Base-by-base conservation (phyloP, 2,888 invertebrate genomes). In the Strigamia crassipes region DNA sequence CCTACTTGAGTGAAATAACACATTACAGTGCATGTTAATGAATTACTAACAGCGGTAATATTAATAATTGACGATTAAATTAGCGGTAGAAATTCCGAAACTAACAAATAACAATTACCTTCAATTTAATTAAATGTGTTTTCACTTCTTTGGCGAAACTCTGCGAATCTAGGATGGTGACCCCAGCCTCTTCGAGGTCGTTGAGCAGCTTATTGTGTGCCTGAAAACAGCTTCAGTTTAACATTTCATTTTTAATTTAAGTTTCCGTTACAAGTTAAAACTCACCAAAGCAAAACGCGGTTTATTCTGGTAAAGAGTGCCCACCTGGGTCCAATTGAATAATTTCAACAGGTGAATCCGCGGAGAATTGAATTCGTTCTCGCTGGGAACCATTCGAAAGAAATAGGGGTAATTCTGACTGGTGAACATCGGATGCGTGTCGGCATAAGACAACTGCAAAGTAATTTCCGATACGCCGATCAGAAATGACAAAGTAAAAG, bases 281-380 rank as follows among this genome's bases (percentile, higher is more conserved):
- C 91, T 91, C 88, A 95, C 95, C 90, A 97, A 89, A 4, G 96
- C 95, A 87, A 96, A 97, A 88, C 96, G 90, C 0, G 97, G 96
- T 86, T 96, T 95, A 87, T 97, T 97, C 88, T 97, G 97, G 88
- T 97, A 99, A 84, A 99, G 93, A 2, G 98, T 99, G 1, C 97
- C 99, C 42, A 99, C 97, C 83, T 95, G 90, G 0, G 96, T 97
- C 99, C 99, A 99, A 89, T 98, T 97, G 90, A 96, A 99, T 86
- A 94, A 92, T 87, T 93, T 91, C 84, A 99, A 90, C 56, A 99
- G 90, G 5, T 95, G 92, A 81, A 98, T 91, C 38, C 97, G 91
- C 0, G 98, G 97, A 23, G 94, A 92, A 89, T 98, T 98, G 90
- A 97, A 97, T 80, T 97, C 97, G 87, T 95, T 96, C 88, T 98